A percentile compares a stretch with the other conserved stretches of the same genome.
phyloP scores from a whole-genome alignment of 1,140 invertebrate species.

The Bombus polaris region DNA sequence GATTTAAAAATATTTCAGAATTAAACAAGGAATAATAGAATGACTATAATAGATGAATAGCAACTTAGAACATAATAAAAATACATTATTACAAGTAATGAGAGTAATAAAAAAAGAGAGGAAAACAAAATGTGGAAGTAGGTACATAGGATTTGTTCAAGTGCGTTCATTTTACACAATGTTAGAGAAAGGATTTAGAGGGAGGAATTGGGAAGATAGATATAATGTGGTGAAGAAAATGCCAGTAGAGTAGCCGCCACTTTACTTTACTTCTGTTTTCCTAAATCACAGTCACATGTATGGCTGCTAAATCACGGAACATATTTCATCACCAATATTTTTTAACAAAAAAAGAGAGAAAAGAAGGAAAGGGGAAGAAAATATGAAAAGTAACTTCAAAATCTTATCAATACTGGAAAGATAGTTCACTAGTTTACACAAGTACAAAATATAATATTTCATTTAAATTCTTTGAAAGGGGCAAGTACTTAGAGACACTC shows the following conservation, averaged over 20 bases:
- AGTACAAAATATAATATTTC: slow-evolving; percentile 77
- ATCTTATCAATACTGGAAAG: slow-evolving; percentile 78
- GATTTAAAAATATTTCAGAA: slow-evolving; percentile 77
- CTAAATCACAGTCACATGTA: slow-evolving; percentile 79
- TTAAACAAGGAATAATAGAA: slow-evolving; percentile 73
- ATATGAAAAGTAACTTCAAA: slow-evolving; percentile 66
- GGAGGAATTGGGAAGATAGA: slow-evolving; percentile 54
- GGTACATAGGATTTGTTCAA: slow-evolving; percentile 49
- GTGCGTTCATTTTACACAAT: slow-evolving; percentile 59
- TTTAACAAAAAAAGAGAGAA: slow-evolving; percentile 38
- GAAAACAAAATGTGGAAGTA: slow-evolving; percentile 33
- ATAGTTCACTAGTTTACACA: slow-evolving; percentile 72
- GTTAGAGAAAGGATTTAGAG: slow-evolving; percentile 46
- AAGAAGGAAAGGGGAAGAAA: slow-evolving; percentile 48
- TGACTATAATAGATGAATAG: slow-evolving; percentile 70
- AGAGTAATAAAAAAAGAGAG: slow-evolving; percentile 41
- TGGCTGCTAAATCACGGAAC: slow-evolving; percentile 75
- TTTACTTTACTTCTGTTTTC: slow-evolving; percentile 76
- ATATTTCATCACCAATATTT: slow-evolving; percentile 70
- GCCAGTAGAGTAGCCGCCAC: slow-evolving; percentile 73
- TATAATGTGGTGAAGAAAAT: slow-evolving; percentile 71
- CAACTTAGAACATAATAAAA: slow-evolving; percentile 68
- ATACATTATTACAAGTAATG: slow-evolving; percentile 66
- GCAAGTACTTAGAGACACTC: slow-evolving; percentile 56
- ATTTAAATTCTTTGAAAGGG: slow-evolving; percentile 61